These are phyloP conservation scores for Aplodontia rufa DNA, from an alignment of 2,113 vertebrate genomes.

Conservation along the genomic window DNA sequence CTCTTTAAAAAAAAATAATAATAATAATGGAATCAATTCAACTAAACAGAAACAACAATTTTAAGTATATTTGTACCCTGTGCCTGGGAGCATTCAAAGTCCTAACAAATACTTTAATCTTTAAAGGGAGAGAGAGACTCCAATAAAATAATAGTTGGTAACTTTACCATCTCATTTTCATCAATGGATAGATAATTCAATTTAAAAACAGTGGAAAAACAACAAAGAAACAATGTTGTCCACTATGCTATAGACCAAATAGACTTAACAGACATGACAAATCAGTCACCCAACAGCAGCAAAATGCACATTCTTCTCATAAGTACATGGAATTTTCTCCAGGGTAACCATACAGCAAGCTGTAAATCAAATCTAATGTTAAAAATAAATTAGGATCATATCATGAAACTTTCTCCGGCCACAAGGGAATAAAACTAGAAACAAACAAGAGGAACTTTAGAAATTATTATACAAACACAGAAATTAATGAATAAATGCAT, in stretches of 20 bases:
- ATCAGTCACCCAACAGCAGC: background rate
- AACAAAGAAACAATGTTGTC: background rate
- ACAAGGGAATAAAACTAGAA: too few species aligned
- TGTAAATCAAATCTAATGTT: too few species aligned
- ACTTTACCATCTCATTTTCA: background rate
- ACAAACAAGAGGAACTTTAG: background rate
- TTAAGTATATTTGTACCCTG: background rate
- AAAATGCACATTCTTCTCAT: background rate
- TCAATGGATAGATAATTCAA: background rate
- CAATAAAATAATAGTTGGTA: background rate
- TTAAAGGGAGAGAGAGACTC: background rate
- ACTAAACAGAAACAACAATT: background rate
- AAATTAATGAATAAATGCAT: background rate
- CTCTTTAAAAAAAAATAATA: too few species aligned
- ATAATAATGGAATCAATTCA: background rate
- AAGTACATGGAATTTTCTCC: background rate
- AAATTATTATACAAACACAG: background rate
- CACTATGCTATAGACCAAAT: background rate
- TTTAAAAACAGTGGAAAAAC: background rate
- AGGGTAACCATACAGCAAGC: too few species aligned
- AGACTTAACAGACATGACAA: background rate
- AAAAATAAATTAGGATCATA: too few species aligned
- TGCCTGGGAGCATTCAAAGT: background rate
- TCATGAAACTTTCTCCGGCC: too few species aligned
- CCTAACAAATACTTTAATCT: background rate